A percentile compares a stretch with the other conserved stretches of the same genome.
These are phyloP conservation scores for Cepaea hortensis DNA, from an alignment of 2,888 invertebrate species.

Conservation along the genomic window DNA sequence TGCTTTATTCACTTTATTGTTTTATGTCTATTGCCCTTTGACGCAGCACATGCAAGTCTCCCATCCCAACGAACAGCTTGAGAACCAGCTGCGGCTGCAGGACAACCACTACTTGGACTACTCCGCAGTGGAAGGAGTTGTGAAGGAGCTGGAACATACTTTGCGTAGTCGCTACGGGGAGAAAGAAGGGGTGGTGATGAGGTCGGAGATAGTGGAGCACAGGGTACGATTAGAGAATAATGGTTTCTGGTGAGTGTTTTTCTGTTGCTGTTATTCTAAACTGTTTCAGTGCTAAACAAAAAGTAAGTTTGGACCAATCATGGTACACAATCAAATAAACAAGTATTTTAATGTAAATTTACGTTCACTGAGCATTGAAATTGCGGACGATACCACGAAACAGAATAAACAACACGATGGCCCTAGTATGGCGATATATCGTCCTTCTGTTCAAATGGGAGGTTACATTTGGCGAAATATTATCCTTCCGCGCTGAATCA, in stretches of 20 bases:
- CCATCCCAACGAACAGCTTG: slow-evolving; percentile 46
- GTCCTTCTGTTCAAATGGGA: too few relatives aligned
- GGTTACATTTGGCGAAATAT: too few relatives aligned
- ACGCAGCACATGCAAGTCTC: slow-evolving; percentile 32
- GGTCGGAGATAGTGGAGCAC: slow-evolving; percentile 60
- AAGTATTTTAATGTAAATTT: too few relatives aligned
- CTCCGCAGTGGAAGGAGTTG: slow-evolving; percentile 64
- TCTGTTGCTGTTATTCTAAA: too few relatives aligned
- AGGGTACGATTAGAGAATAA: slow-evolving; percentile 60
- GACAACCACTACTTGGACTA: slow-evolving; percentile 57
- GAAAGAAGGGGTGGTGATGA: slow-evolving; percentile 59
- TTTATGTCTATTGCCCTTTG: not conserved
- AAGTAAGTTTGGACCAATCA: too few relatives aligned
- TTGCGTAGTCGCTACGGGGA: slow-evolving; percentile 56
- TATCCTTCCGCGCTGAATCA: too few relatives aligned
- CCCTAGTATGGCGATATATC: too few relatives aligned
- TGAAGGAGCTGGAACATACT: slow-evolving; percentile 52
- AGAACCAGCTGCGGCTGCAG: slow-evolving; percentile 46
- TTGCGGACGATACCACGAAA: too few relatives aligned
- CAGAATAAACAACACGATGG: too few relatives aligned
- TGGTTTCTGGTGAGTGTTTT: slow-evolving; percentile 63
- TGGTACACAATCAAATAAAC: too few relatives aligned
- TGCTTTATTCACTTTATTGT: not conserved
- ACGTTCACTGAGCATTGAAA: too few relatives aligned
- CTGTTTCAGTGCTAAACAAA: too few relatives aligned